Conservation (phyloP, 2,797 vertebrate genomes). For the Nannoperca obscura region DNA sequence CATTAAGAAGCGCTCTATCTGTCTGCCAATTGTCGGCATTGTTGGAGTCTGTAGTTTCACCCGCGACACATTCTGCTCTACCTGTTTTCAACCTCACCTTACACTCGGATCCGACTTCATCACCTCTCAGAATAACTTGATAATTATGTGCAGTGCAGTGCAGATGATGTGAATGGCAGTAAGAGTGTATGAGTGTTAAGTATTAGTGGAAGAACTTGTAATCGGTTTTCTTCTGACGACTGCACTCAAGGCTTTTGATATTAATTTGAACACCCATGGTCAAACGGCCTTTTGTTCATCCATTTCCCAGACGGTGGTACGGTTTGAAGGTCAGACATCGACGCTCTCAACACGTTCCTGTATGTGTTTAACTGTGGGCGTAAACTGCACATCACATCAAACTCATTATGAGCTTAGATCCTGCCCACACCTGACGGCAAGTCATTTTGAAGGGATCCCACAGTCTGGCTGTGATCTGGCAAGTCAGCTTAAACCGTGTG, state of each 20-base stretch:
- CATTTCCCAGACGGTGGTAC: constrained; percentile 1
- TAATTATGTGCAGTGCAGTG: constrained; percentile 11
- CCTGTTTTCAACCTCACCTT: constrained; percentile 17
- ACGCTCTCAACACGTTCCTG: background rate
- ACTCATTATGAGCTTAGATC: too few species aligned
- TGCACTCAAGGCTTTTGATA: constrained; percentile 3
- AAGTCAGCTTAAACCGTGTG: too few species aligned
- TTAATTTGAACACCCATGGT: background rate
- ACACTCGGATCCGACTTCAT: background rate
- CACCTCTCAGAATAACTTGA: constrained; percentile 14
- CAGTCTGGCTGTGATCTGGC: too few species aligned
- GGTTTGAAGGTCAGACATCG: background rate
- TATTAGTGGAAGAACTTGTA: background rate
- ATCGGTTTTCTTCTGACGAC: constrained; percentile 5
- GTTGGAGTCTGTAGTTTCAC: constrained; percentile 12
- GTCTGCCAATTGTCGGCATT: constrained; percentile 5
- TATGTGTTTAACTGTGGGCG: too few species aligned
- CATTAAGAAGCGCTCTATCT: constrained; percentile 40
- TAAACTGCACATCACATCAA: background rate
- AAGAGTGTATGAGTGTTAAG: background rate
- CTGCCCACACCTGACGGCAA: too few species aligned
- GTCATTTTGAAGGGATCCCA: too few species aligned
- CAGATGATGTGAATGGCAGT: background rate
- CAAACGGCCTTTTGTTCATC: background rate
- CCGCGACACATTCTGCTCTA: background rate